phyloP scores from a whole-genome alignment of 2,113 vertebrate genomes.

The Malaclemys terrapin region DNA sequence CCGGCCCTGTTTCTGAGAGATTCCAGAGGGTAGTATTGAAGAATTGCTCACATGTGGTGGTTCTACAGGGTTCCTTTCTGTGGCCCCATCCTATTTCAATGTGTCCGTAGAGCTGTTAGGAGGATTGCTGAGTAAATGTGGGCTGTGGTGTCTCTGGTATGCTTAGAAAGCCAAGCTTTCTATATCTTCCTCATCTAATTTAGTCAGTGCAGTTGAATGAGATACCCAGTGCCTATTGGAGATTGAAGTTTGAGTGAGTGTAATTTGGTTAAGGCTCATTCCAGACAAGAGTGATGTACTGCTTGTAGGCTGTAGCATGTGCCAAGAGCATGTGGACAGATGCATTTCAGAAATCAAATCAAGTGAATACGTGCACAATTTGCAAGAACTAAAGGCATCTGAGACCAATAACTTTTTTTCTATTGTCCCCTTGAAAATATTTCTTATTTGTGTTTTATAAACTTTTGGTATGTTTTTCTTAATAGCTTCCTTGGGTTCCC shows the following conservation, averaged over 20 bases:
- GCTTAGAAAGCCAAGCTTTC: neutral
- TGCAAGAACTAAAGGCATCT: neutral
- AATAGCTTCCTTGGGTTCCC: too few species aligned
- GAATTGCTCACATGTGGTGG: neutral
- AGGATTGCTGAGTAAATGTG: rapidly evolving
- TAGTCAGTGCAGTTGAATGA: rapidly evolving
- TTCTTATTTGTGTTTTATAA: neutral
- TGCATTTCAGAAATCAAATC: neutral
- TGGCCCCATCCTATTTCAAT: neutral
- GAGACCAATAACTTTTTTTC: neutral
- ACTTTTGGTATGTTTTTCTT: neutral
- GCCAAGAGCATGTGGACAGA: neutral
- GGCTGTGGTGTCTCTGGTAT: rapidly evolving
- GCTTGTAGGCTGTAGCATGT: neutral
- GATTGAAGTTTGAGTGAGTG: neutral
- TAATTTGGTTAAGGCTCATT: neutral
- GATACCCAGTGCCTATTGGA: neutral
- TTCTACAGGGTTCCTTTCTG: neutral
- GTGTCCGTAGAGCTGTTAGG: neutral
- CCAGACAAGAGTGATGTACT: neutral
- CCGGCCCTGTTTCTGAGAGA: too few species aligned
- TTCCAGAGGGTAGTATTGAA: neutral
- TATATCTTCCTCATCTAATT: rapidly evolving
- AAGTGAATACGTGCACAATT: neutral
- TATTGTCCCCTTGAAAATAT: too few species aligned